Evolutionary conservation across 2,888 invertebrate genomes (phyloP).

Genomic region (Parnassius apollo): DNA sequence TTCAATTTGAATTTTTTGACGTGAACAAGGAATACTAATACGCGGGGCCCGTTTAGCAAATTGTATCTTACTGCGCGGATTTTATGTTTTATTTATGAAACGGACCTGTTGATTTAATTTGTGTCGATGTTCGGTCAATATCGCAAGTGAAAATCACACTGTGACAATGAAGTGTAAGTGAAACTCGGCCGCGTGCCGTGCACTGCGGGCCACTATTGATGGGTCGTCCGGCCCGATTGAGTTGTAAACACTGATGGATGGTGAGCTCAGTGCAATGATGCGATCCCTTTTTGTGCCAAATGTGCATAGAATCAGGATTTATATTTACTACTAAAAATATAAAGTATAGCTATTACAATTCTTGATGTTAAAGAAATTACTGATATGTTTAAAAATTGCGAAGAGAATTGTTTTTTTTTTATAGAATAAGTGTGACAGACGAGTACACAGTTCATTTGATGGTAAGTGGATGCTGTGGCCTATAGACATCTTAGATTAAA

Average conservation of each 20-base stretch:
- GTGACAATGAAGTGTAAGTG: background rate
- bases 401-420: too few species aligned
- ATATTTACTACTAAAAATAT: background rate
- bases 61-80: constrained; percentile 58
- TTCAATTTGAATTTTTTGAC: constrained; percentile 75
- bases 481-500: too few species aligned
- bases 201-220: background rate
- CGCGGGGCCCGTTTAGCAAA: constrained; percentile 65
- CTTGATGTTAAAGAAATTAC: too few species aligned
- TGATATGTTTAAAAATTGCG: too few species aligned
- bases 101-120: constrained; percentile 57
- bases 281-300: constrained; percentile 1
- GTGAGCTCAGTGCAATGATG: background rate
- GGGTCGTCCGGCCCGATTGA: background rate
- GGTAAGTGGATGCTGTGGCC: too few species aligned
- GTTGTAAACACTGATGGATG: too few species aligned
- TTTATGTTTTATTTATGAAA: constrained; percentile 72
- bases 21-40: constrained; percentile 62
- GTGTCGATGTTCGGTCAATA: constrained; percentile 37
- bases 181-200: background rate
- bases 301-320: constrained; percentile 18
- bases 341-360: too few species aligned
- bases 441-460: too few species aligned
- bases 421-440: too few species aligned
- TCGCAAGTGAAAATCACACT: constrained; percentile 1